Evolutionary conservation across 2,113 vertebrate genomes (phyloP), one percentile per base, ranked within the genome.

Genomic region (Tamias sibiricus): DNA sequence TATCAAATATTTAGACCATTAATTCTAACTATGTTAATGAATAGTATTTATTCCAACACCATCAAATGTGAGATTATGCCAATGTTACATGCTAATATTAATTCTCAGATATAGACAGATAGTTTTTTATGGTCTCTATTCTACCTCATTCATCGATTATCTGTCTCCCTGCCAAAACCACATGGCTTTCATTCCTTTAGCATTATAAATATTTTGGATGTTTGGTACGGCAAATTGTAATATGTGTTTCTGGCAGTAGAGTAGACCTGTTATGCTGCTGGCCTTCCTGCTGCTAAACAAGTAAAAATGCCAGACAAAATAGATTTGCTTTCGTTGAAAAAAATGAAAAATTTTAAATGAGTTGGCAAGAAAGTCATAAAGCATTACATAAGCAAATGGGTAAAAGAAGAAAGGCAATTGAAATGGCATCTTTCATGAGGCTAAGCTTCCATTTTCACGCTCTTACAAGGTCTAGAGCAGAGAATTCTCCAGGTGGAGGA

Each of bases 301-400:
- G 32, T 62, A 32, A 71, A 83, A 93, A 66, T 42, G 30, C 37
- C 86, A 37, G 35, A 47, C 40, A 92, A 82, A 76, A 85, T 11
- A 47, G 24, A 84, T 92, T 76, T 81, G 5, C 44, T 88, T 96
- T 62, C 82, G 64, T 49, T 86, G 90, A 93, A 66, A 77, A 54
- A 96, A 88, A 62, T 30, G 74, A 17, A 24, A 37, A 32, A 54
- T 87, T 72, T 81, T 1, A 87, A 92, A 40, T 71, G 57, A 82
- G 44, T 79, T 88, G 40, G 19, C 22, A 11, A 47, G 20, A 52
- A 75, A 91, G 28, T 85, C 47, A 62, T 40, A 75, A 62, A 71
- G 75, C 13, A 12, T 35, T 35, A 22, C 44, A 40, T 16, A 92
- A 74, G 42, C 32, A 59, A 42, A n/a, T 26, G 30, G 42, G 26